Percentiles rank a stretch among this genome's conserved stretches.
Evolutionary conservation across 1,140 invertebrate species (phyloP).

Genomic region (Macrotrachela quadricornifera): DNA sequence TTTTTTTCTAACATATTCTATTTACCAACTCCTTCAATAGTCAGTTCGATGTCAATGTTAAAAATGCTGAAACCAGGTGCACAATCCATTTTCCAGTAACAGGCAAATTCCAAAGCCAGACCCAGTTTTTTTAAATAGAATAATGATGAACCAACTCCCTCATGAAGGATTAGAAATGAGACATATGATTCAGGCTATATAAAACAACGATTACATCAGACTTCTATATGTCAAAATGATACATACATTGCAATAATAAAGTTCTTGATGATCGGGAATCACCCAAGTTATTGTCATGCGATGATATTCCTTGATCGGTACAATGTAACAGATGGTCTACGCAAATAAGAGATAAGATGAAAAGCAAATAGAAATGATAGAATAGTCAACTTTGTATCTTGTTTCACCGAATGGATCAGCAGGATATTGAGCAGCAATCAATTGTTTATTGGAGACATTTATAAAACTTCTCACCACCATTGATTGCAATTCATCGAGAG

Average conservation of each 20-base stretch:
- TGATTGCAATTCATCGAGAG: slow-evolving; percentile 58
- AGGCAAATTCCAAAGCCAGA: slow-evolving; percentile 67
- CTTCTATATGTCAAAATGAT: too few species aligned
- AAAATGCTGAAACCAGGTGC: slow-evolving; percentile 73
- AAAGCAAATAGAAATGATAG: too few species aligned
- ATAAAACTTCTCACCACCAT: slow-evolving; percentile 55
- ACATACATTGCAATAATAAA: slow-evolving; percentile 63
- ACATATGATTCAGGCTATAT: too few species aligned
- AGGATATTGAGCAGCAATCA: too few species aligned
- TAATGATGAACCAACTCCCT: slow-evolving; percentile 73
- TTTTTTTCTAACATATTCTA: too few species aligned
- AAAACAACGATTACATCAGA: too few species aligned
- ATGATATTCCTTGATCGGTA: slow-evolving; percentile 77
- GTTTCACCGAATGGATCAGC: too few species aligned
- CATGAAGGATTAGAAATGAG: slow-evolving; percentile 78
- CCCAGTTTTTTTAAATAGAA: slow-evolving; percentile 61
- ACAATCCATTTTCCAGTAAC: slow-evolving; percentile 49
- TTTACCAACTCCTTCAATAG: slow-evolving; percentile 70
- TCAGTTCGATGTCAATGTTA: slow-evolving; percentile 63
- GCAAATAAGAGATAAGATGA: too few species aligned
- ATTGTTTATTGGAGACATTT: slow-evolving; percentile 52
- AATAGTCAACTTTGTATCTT: too few species aligned
- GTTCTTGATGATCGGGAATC: slow-evolving; percentile 56
- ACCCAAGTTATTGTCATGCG: slow-evolving; percentile 68
- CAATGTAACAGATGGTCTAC: slow-evolving; percentile 35